Evolutionary conservation across 2,797 vertebrate species (phyloP).

Genomic region (Eulemur mongoz): DNA sequence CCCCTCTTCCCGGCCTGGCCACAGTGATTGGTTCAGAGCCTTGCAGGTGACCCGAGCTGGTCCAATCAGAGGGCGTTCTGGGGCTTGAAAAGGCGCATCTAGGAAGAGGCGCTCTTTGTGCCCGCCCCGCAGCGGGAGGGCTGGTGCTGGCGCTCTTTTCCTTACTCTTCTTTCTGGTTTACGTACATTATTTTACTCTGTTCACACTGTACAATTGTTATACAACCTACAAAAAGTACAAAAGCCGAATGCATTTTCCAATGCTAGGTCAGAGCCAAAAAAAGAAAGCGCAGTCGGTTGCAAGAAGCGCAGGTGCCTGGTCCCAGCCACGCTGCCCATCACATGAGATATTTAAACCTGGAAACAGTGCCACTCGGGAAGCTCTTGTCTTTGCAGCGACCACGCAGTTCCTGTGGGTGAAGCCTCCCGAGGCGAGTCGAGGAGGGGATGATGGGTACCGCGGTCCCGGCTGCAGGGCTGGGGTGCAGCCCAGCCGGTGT

Average conservation of each 20-base stretch:
- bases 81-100: background rate
- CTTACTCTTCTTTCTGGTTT: background rate
- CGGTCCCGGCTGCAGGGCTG: background rate
- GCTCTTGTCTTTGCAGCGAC: conserved; percentile 89
- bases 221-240: conserved; percentile 47
- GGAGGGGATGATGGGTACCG: background rate
- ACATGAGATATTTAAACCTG: conserved; percentile 92
- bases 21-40: background rate
- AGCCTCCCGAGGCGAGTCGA: conserved; percentile 85
- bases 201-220: conserved; percentile 51
- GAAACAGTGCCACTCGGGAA: conserved; percentile 90
- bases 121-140: background rate
- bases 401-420: conserved; percentile 92
- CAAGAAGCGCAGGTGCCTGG: background rate
- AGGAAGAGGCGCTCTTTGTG: background rate
- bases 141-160: background rate
- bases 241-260: conserved; percentile 79
- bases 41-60: background rate
- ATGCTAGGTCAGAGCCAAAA: conserved; percentile 74
- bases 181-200: conserved; percentile 50
- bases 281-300: background rate
- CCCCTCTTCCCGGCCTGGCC: background rate
- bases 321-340: conserved; percentile 49
- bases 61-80: background rate
- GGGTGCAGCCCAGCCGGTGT: background rate